phyloP scores from a whole-genome alignment of 2,888 invertebrate genomes.

The Melanostoma mellinum region DNA sequence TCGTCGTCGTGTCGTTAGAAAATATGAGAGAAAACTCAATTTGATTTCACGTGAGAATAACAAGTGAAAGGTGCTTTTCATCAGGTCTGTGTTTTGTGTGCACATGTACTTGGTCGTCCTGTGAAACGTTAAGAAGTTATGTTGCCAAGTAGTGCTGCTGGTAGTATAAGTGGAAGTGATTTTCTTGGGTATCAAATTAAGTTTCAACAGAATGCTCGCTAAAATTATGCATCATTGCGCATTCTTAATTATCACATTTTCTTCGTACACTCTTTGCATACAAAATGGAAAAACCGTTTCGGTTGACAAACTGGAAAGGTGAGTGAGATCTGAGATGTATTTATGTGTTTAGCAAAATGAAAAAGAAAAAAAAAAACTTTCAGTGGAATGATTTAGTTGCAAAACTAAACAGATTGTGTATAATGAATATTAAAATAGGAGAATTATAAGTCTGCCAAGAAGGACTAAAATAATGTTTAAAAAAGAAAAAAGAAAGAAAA shows the following conservation, averaged over 20 bases:
- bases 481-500: too few species aligned
- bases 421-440: conserved; percentile 12
- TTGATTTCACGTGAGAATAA: conserved; percentile 60
- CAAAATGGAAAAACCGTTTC: conserved; percentile 77
- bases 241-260: conserved; percentile 81
- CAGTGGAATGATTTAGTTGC: conserved; percentile 25
- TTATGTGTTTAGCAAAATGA: background rate
- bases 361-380: background rate
- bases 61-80: conserved; percentile 59
- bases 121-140: conserved; percentile 47
- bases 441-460: background rate
- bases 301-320: conserved; percentile 58
- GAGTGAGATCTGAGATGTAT: conserved; percentile 21
- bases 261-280: conserved; percentile 80
- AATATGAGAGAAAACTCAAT: conserved; percentile 51
- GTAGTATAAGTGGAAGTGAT: conserved; percentile 69
- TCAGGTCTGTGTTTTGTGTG: conserved; percentile 10
- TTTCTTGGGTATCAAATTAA: conserved; percentile 66
- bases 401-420: conserved; percentile 25
- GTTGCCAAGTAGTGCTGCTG: conserved; percentile 36
- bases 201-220: conserved; percentile 71
- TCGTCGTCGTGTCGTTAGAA: conserved; percentile 20
- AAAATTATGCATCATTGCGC: conserved; percentile 80
- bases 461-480: background rate
- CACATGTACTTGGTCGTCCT: too few species aligned